phyloP scores from a whole-genome alignment of 2,113 vertebrate species.

The Forbesichthys agassizii region DNA sequence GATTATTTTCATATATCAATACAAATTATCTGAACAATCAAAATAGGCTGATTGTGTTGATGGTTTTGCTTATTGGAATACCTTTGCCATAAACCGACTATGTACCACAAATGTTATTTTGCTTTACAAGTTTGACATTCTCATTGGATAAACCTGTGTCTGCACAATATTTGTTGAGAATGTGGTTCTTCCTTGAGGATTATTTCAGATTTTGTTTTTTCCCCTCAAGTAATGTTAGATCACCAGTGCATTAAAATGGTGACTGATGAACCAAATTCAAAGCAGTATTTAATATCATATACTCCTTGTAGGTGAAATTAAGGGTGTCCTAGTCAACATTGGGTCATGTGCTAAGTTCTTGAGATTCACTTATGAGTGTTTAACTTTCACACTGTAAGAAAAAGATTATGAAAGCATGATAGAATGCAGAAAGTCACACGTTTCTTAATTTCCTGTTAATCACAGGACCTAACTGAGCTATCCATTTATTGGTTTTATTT shows the following conservation, averaged over 20 bases:
- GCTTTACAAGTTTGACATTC: slow-evolving; percentile 20
- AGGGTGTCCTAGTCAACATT: neutral
- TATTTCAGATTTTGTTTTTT: neutral
- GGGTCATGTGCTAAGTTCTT: neutral
- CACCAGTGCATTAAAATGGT: neutral
- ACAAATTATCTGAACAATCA: slow-evolving; percentile 1
- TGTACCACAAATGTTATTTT: slow-evolving; percentile 12
- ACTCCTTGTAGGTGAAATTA: too few species aligned
- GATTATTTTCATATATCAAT: slow-evolving; percentile 2
- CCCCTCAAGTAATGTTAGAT: neutral
- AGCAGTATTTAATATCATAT: neutral
- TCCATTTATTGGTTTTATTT: neutral
- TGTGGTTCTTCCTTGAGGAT: neutral
- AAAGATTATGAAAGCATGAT: too few species aligned
- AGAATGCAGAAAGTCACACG: neutral
- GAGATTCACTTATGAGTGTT: neutral
- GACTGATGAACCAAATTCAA: neutral
- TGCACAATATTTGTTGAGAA: neutral
- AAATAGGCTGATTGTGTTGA: slow-evolving; percentile 2
- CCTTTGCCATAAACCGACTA: neutral
- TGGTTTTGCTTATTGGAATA: slow-evolving; percentile 11
- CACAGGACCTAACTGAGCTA: neutral
- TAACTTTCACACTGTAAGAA: too few species aligned
- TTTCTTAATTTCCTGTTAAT: neutral
- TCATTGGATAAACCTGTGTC: slow-evolving; percentile 11